A percentile compares a stretch with the other conserved stretches of the same genome.
Evolutionary conservation across 2,113 vertebrate genomes (phyloP).

Genomic region (Felis catus): F.catus_Fca126_mat1.0 CM031420.1:97078001-97078500

Average conservation of each 20-base stretch:
- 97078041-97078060: background rate
- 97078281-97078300: background rate
- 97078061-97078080: background rate
- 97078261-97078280: background rate
- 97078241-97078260: background rate
- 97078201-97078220: background rate
- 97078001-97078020: background rate
- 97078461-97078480: background rate
- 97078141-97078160: background rate
- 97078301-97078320: background rate
- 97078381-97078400: background rate
- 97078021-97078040: accelerated
- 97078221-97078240: background rate
- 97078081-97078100: background rate
- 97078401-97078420: background rate
- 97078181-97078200: background rate
- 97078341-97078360: background rate
- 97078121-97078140: background rate
- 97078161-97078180: background rate
- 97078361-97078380: background rate
- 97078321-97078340: background rate
- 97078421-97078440: background rate
- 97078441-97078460: background rate
- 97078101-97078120: background rate
- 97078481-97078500: background rate